phyloP scores from a whole-genome alignment of 2,797 vertebrate species.

The Sebastiscus albofasciatus region DNA sequence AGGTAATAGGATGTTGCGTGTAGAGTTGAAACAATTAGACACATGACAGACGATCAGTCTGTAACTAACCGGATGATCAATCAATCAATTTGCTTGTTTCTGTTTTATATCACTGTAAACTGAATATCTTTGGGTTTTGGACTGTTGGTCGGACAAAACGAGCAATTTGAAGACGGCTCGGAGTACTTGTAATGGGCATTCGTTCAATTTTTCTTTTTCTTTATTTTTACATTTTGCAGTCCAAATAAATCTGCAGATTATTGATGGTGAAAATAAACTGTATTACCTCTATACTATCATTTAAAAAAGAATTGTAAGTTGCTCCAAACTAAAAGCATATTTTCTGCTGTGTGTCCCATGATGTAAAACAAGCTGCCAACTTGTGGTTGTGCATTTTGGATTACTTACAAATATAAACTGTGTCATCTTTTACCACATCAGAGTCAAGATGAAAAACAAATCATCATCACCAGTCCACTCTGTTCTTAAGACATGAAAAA shows the following conservation, averaged over 20 bases:
- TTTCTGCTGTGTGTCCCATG: not conserved
- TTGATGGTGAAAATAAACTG: not conserved
- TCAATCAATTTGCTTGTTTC: not conserved
- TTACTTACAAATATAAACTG: not conserved
- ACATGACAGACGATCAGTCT: not conserved
- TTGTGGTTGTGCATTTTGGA: not conserved
- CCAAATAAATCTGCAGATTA: not conserved
- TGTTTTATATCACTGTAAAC: not conserved
- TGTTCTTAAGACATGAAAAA: not conserved
- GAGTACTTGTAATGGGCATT: not conserved
- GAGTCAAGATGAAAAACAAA: not conserved
- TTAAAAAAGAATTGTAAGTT: not conserved
- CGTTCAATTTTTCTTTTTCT: too few relatives aligned
- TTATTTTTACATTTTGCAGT: not conserved
- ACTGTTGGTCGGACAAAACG: not conserved
- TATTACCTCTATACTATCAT: not conserved
- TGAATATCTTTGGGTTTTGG: not conserved
- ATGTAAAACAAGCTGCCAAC: not conserved
- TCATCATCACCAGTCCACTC: not conserved
- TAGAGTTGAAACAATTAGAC: not conserved
- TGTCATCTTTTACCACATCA: not conserved
- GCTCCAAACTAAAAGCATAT: not conserved
- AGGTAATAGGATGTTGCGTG: not conserved
- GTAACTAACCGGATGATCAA: not conserved
- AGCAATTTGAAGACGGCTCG: not conserved